Evolutionary conservation across 2,888 invertebrate genomes (phyloP).

Genomic region (Plebejus melissa): DNA sequence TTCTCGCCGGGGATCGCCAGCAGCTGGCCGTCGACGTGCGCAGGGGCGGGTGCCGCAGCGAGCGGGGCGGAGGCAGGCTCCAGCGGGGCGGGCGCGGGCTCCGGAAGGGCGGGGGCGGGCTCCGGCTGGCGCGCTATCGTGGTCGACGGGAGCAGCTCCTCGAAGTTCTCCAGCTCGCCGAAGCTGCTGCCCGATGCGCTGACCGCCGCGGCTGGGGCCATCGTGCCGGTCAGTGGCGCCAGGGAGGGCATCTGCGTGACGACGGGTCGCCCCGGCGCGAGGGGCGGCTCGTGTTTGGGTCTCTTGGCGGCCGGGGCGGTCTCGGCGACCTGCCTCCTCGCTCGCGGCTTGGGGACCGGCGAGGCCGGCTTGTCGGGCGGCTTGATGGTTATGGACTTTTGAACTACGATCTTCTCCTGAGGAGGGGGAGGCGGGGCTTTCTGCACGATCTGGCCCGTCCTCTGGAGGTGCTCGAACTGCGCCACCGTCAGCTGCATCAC

Average conservation of each 20-base stretch:
- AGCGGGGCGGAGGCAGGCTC: slow-evolving; percentile 43
- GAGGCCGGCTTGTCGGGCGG: slow-evolving; percentile 48
- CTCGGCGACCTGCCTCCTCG: slow-evolving; percentile 51
- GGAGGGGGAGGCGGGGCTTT: slow-evolving; percentile 45
- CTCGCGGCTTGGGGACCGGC: slow-evolving; percentile 50
- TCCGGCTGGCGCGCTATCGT: slow-evolving; percentile 62
- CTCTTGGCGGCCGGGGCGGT: slow-evolving; percentile 55
- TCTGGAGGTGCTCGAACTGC: slow-evolving; percentile 72
- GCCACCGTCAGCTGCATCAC: slow-evolving; percentile 71
- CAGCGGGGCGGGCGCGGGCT: slow-evolving; percentile 37
- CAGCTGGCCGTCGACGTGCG: slow-evolving; percentile 80
- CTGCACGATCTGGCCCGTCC: slow-evolving; percentile 69
- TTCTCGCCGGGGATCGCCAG: slow-evolving; percentile 86
- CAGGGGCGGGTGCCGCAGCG: slow-evolving; percentile 51
- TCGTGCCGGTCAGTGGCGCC: slow-evolving; percentile 46
- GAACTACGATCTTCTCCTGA: slow-evolving; percentile 58
- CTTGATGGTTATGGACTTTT: slow-evolving; percentile 54
- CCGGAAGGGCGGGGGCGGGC: slow-evolving; percentile 41
- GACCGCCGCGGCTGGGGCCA: slow-evolving; percentile 44
- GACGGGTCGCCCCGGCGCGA: slow-evolving; percentile 48
- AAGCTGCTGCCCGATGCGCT: slow-evolving; percentile 47
- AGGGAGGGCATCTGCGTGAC: slow-evolving; percentile 45
- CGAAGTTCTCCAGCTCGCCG: slow-evolving; percentile 64
- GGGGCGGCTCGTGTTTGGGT: slow-evolving; percentile 56
- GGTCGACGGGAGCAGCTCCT: slow-evolving; percentile 69